Evolutionary conservation across 2,113 vertebrate genomes (phyloP).

Genomic region (Excalfactoria chinensis): DNA sequence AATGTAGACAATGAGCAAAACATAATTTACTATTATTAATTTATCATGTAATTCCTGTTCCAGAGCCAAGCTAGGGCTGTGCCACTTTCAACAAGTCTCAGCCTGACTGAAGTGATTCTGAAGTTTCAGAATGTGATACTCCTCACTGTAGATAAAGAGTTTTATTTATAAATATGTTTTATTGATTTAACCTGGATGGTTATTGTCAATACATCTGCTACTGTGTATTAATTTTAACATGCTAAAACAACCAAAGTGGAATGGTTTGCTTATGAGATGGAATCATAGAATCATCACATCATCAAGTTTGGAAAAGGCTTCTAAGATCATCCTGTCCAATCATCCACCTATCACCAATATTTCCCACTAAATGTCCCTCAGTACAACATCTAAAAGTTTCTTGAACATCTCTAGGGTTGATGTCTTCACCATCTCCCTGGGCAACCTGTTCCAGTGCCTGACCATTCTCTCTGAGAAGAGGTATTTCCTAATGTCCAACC

Average conservation of each 20-base stretch:
- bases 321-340: too few species aligned
- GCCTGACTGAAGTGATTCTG: neutral
- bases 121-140: neutral
- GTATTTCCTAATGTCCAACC: too few species aligned
- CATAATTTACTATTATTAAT: neutral
- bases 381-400: too few species aligned
- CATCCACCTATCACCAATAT: too few species aligned
- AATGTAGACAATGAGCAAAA: neutral
- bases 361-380: too few species aligned
- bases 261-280: neutral
- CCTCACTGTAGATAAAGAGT: neutral
- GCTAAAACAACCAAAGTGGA: neutral
- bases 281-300: too few species aligned
- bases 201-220: neutral
- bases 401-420: too few species aligned
- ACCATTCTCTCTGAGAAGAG: too few species aligned
- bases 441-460: too few species aligned
- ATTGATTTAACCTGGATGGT: neutral
- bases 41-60: neutral
- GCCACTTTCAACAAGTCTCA: neutral
- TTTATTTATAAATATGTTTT: neutral
- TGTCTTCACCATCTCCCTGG: too few species aligned
- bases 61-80: neutral
- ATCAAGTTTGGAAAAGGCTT: too few species aligned
- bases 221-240: neutral